These are phyloP conservation scores for Ooceraea biroi DNA, from an alignment of 1,140 invertebrate genomes.

Conservation along the genomic window DNA sequence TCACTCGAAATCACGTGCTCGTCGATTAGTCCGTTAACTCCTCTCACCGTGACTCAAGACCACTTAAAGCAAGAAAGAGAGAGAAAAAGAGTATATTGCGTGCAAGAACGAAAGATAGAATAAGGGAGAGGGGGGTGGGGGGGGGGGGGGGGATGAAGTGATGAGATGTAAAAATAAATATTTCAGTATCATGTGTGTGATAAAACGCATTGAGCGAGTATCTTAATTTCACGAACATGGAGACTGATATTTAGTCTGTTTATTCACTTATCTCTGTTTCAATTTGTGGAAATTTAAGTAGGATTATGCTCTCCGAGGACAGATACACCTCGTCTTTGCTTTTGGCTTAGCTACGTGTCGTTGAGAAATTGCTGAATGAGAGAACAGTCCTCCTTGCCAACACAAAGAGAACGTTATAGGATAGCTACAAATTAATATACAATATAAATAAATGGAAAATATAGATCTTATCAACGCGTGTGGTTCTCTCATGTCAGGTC, in stretches of 20 bases:
- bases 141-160: neutral
- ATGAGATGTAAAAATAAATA: constrained; percentile 7
- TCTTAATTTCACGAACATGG: constrained; percentile 4
- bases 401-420: too few relatives aligned
- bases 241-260: neutral
- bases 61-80: constrained; percentile 74
- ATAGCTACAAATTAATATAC: too few relatives aligned
- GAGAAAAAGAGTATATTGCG: neutral
- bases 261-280: constrained; percentile 11
- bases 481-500: constrained; percentile 40
- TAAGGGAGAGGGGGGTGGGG: neutral
- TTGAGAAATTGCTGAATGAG: neutral
- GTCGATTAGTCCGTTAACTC: constrained; percentile 72
- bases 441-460: too few relatives aligned
- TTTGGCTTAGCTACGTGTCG: neutral
- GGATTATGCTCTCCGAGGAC: neutral
- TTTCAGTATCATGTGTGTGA: constrained; percentile 10
- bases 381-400: neutral
- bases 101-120: neutral
- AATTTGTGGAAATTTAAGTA: constrained; percentile 4
- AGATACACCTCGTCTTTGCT: constrained; percentile 1
- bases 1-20: constrained; percentile 36
- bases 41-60: constrained; percentile 83
- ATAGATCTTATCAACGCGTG: constrained; percentile 51
- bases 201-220: neutral